Percentiles rank a stretch among this genome's conserved stretches.
These are phyloP conservation scores for Odocoileus hemionus DNA, from an alignment of 2,113 vertebrate species.

Conservation along the genomic window DNA sequence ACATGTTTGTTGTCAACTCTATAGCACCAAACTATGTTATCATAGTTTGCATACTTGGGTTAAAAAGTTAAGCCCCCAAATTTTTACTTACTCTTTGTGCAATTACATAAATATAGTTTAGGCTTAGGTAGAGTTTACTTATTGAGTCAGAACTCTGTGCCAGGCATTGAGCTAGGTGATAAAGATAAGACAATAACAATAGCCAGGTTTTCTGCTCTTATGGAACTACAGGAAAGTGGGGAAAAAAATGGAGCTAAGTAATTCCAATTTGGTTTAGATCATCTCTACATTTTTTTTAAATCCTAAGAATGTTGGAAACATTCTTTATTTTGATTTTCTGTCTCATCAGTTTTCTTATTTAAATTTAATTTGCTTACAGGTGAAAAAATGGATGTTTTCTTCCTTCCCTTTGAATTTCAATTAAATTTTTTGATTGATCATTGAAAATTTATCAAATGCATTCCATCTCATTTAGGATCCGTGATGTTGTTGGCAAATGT, in stretches of 20 bases:
- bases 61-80: background rate
- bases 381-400: background rate
- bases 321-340: background rate
- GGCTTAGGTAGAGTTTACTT: background rate
- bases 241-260: background rate
- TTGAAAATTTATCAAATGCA: background rate
- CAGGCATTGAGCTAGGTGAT: background rate
- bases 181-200: background rate
- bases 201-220: background rate
- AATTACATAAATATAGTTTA: background rate
- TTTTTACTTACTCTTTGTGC: background rate
- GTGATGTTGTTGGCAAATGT: background rate
- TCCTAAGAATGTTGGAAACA: background rate
- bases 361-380: background rate
- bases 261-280: background rate
- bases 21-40: background rate
- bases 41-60: background rate
- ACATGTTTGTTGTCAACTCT: background rate
- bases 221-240: background rate
- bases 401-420: background rate
- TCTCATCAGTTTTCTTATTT: background rate
- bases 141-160: background rate
- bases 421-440: background rate
- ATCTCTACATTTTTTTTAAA: background rate
- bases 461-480: background rate